Conservation (phyloP, 2,888 invertebrate species). For the Steromphala cineraria region DNA sequence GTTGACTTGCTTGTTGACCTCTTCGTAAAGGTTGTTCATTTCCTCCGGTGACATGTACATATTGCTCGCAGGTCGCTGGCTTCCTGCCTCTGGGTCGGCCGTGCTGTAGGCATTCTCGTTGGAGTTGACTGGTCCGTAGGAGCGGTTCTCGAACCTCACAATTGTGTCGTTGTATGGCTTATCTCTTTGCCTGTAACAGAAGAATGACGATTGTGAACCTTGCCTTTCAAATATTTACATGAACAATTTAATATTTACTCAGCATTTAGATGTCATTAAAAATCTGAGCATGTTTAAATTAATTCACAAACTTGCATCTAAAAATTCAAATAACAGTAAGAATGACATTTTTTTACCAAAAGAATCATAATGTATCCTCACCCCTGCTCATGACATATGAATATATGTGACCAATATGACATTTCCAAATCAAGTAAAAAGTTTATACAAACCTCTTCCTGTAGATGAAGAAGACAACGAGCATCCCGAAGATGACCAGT, state of each 20-base stretch:
- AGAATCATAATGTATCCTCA: too few species aligned
- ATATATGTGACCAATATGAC: too few species aligned
- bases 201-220: too few species aligned
- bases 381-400: too few species aligned
- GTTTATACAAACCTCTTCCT: background rate
- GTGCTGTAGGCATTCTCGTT: background rate
- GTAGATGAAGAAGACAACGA: constrained; percentile 32
- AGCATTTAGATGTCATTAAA: too few species aligned
- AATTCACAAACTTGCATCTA: too few species aligned
- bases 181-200: constrained; percentile 42
- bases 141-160: constrained; percentile 41
- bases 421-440: too few species aligned
- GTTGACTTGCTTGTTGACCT: constrained; percentile 48
- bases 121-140: constrained; percentile 19
- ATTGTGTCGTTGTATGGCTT: constrained; percentile 31
- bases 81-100: background rate
- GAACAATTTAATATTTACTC: too few species aligned
- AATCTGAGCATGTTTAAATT: too few species aligned
- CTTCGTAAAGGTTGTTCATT: constrained; percentile 50
- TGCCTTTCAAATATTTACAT: too few species aligned
- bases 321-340: too few species aligned
- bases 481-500: constrained; percentile 30
- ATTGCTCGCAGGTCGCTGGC: constrained; percentile 46
- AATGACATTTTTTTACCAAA: too few species aligned
- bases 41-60: constrained; percentile 57